phyloP scores from a whole-genome alignment of 2,797 vertebrate genomes.

The Myotis findleyi region DNA sequence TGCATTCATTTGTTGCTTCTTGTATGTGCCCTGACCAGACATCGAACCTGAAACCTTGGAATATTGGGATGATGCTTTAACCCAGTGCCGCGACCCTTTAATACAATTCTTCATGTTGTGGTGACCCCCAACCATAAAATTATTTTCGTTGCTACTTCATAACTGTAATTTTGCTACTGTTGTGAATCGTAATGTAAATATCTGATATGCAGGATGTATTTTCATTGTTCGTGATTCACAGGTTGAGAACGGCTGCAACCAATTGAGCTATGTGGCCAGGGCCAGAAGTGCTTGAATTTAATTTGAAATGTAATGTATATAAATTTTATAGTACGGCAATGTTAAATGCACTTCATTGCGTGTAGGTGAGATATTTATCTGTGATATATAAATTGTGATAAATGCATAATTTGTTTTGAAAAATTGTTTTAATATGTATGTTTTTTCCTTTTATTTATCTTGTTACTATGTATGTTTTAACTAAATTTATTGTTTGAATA shows the following conservation, averaged over 20 bases:
- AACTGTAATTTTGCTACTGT: too few species aligned
- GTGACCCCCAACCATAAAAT: too few species aligned
- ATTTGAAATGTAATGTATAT: constrained; percentile 14
- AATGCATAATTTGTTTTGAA: constrained; percentile 25
- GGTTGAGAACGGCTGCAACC: too few species aligned
- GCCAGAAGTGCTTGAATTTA: constrained; percentile 35
- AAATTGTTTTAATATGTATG: not conserved
- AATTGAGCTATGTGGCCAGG: not conserved
- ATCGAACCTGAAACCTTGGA: not conserved
- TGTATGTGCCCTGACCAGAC: not conserved
- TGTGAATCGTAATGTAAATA: too few species aligned
- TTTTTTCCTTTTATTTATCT: not conserved
- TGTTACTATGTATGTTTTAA: not conserved
- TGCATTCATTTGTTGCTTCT: not conserved
- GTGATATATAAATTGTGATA: not conserved
- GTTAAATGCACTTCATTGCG: constrained; percentile 14
- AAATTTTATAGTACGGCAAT: not conserved
- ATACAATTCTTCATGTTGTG: too few species aligned
- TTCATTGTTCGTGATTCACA: too few species aligned
- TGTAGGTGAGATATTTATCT: not conserved
- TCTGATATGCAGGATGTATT: too few species aligned
- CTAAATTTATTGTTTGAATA: constrained; percentile 59
- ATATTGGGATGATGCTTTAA: not conserved
- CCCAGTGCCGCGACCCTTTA: too few species aligned
- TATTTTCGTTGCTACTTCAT: too few species aligned